Conservation (phyloP, 2,113 vertebrate species). For the Cyprinodon tularosa region DNA sequence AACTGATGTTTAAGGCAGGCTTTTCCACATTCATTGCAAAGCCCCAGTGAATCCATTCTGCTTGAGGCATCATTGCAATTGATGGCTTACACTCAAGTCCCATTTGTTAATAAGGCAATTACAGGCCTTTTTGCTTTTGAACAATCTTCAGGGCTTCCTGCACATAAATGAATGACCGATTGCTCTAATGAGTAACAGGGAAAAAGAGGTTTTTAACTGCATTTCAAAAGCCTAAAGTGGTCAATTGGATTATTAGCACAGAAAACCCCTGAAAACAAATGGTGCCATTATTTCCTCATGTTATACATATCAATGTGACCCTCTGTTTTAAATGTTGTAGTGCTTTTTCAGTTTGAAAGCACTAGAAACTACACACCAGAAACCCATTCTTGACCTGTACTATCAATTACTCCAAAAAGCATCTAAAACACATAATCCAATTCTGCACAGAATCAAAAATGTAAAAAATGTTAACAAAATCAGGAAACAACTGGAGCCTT, state of each 20-base stretch:
- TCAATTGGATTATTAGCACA: conserved; percentile 13
- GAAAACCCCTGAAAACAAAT: conserved; percentile 27
- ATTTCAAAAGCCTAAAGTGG: conserved; percentile 25
- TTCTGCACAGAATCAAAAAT: background rate
- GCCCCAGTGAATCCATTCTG: conserved; percentile 29
- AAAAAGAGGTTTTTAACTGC: conserved; percentile 31
- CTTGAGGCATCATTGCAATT: conserved; percentile 32
- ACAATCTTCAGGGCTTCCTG: conserved; percentile 42
- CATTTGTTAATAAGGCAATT: conserved; percentile 64
- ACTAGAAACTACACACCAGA: conserved; percentile 10
- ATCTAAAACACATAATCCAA: background rate
- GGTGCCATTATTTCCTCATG: background rate
- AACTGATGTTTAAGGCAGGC: conserved; percentile 19
- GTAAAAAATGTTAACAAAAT: background rate
- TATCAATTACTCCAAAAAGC: conserved; percentile 3
- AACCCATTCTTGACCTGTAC: conserved; percentile 15
- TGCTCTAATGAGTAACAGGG: conserved; percentile 26
- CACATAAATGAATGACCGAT: conserved; percentile 39
- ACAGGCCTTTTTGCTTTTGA: conserved; percentile 51
- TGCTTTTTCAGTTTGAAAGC: conserved; percentile 21
- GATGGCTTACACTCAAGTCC: conserved; percentile 36
- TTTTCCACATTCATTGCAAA: conserved; percentile 35
- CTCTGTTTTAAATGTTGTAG: conserved; percentile 46
- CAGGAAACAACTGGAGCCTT: no score
- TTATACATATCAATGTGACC: background rate